Conservation (phyloP, 2,797 vertebrate genomes). For the Eupleurogrammus muticus region DNA sequence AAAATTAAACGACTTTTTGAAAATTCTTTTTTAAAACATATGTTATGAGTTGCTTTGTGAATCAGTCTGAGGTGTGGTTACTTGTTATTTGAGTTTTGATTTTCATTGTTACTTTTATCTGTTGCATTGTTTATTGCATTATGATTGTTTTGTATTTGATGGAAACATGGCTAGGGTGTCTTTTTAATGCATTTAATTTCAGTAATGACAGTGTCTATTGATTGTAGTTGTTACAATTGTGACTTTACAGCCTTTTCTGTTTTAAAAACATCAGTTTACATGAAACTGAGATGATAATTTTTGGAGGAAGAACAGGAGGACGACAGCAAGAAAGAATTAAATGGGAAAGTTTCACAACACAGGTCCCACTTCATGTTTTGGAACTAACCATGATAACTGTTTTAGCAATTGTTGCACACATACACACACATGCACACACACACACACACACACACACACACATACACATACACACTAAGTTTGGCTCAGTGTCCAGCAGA, state of each 20-base stretch:
- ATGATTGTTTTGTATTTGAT: too few species aligned
- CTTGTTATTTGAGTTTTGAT: too few species aligned
- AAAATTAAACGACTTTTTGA: too few species aligned
- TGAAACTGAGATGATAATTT: slow-evolving; percentile 9
- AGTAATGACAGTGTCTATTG: too few species aligned
- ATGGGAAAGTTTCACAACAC: slow-evolving; percentile 26
- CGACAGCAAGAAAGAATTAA: slow-evolving; percentile 25
- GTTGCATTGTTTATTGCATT: too few species aligned
- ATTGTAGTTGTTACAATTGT: too few species aligned
- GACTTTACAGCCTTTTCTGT: neutral
- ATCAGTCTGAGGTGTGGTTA: too few species aligned
- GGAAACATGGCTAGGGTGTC: too few species aligned
- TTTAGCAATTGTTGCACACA: slow-evolving; percentile 34
- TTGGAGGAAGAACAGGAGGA: neutral
- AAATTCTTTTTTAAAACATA: too few species aligned
- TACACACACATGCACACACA: neutral
- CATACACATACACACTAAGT: neutral
- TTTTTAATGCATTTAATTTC: too few species aligned
- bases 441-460: neutral
- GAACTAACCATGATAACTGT: slow-evolving; percentile 36
- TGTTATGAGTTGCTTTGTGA: too few species aligned
- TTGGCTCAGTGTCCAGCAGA: slow-evolving; percentile 36
- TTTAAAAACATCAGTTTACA: slow-evolving; percentile 17
- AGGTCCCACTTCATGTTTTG: slow-evolving; percentile 32
- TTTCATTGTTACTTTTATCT: too few species aligned